Evolutionary conservation across 2,888 invertebrate species (phyloP).

Genomic region (Sinelater perroti): DNA sequence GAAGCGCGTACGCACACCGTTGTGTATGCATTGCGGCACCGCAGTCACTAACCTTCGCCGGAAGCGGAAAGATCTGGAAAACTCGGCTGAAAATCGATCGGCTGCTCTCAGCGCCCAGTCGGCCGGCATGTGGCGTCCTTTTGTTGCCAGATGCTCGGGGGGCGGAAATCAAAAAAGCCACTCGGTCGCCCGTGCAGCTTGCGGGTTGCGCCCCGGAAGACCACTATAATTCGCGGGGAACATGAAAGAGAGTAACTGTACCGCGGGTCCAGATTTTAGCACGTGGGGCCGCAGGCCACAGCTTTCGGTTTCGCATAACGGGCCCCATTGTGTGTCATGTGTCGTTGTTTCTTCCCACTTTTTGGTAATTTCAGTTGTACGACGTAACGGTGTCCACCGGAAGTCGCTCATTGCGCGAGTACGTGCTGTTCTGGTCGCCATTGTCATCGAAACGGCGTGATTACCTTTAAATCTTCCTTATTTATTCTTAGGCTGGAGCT

Average conservation of each 20-base stretch:
- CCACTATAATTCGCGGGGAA: conserved; percentile 24
- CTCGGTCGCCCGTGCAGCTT: conserved; percentile 38
- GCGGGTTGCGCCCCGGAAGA: conserved; percentile 24
- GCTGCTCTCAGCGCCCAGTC: neutral
- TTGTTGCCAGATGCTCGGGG: conserved; percentile 9
- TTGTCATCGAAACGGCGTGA: too few relatives aligned
- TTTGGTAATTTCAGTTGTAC: conserved; percentile 26
- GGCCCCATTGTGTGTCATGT: conserved; percentile 23
- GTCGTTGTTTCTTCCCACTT: conserved; percentile 27
- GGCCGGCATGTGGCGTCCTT: neutral
- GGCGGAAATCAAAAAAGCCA: conserved; percentile 20
- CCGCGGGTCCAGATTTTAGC: conserved; percentile 23
- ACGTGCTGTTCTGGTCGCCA: too few relatives aligned
- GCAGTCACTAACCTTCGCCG: conserved; percentile 43
- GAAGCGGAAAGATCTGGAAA: conserved; percentile 25
- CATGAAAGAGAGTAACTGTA: conserved; percentile 25
- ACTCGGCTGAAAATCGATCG: neutral
- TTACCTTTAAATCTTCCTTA: too few relatives aligned
- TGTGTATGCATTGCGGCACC: conserved; percentile 35
- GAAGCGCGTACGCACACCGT: conserved; percentile 33
- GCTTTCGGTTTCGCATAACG: conserved; percentile 33
- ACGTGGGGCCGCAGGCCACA: conserved; percentile 18
- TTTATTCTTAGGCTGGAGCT: too few relatives aligned
- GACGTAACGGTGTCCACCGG: conserved; percentile 31
- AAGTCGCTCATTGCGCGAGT: conserved; percentile 24